Conservation (phyloP, 2,888 invertebrate genomes). For the Seira sanloemensis region DNA sequence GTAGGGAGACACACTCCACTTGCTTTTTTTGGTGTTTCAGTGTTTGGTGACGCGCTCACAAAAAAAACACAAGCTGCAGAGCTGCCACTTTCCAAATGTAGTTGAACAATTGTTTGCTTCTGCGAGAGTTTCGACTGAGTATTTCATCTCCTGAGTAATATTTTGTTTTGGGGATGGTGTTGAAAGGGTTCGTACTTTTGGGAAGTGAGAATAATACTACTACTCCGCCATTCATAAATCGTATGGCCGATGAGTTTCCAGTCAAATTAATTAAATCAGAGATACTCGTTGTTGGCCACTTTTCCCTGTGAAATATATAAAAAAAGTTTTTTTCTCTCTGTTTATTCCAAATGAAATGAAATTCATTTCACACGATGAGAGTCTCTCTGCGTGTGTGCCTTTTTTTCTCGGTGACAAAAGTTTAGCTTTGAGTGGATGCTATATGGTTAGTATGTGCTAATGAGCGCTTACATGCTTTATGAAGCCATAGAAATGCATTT, state of each 20-base stretch:
- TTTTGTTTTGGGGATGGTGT: neutral
- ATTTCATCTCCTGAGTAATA: neutral
- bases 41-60: neutral
- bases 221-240: conserved; percentile 12
- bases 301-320: neutral
- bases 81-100: no score
- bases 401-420: neutral
- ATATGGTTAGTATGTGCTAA: neutral
- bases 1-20: neutral
- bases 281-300: conserved; percentile 31
- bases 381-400: no score
- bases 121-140: neutral
- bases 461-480: no score
- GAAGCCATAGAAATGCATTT: neutral
- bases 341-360: conserved; percentile 55
- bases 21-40: no score
- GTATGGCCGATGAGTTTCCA: conserved; percentile 30
- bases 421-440: neutral
- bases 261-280: conserved; percentile 53
- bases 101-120: neutral
- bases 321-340: conserved; percentile 45
- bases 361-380: neutral
- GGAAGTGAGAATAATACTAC: conserved; percentile 16
- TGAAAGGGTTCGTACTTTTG: neutral
- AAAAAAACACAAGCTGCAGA: no score